Evolutionary conservation across 2,888 invertebrate species (phyloP).

Genomic region (Synergus umbraculus): DNA sequence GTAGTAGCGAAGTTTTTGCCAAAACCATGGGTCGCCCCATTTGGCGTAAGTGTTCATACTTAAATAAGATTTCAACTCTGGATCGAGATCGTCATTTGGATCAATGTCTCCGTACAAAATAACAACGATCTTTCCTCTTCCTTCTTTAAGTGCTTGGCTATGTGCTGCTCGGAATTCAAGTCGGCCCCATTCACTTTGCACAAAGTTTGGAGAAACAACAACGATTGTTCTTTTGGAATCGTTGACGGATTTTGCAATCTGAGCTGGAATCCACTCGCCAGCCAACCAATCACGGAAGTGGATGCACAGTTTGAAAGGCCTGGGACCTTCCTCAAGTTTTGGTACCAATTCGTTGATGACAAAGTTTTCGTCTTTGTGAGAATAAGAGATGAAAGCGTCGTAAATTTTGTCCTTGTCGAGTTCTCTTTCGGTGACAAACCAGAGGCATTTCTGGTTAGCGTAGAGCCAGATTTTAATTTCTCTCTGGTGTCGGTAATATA

Average conservation of each 20-base stretch:
- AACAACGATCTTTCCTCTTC: conserved; percentile 84
- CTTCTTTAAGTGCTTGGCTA: conserved; percentile 83
- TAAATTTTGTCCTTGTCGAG: conserved; percentile 84
- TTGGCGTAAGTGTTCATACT: conserved; percentile 88
- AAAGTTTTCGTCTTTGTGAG: conserved; percentile 87
- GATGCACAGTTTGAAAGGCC: conserved; percentile 84
- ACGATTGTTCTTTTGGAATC: conserved; percentile 85
- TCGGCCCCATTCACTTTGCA: conserved; percentile 87
- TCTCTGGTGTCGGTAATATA: conserved; percentile 79
- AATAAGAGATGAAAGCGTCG: conserved; percentile 90
- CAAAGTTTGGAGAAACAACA: conserved; percentile 84
- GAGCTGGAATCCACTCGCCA: conserved; percentile 85
- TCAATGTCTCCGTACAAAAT: conserved; percentile 86
- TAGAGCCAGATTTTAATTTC: conserved; percentile 86
- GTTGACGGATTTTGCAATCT: conserved; percentile 85
- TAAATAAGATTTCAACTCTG: conserved; percentile 85
- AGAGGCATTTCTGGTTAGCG: conserved; percentile 81
- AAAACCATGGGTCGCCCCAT: conserved; percentile 91
- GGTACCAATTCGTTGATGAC: conserved; percentile 83
- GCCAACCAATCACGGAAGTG: conserved; percentile 87
- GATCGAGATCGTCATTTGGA: conserved; percentile 81
- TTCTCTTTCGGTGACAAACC: conserved; percentile 84
- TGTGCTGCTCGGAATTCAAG: conserved; percentile 88
- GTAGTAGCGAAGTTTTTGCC: conserved; percentile 87
- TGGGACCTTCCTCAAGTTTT: conserved; percentile 82